Percentiles rank a stretch among this genome's conserved stretches.
These are phyloP conservation scores for Phocoena phocoena DNA, from an alignment of 2,113 vertebrate genomes.

Conservation along the genomic window DNA sequence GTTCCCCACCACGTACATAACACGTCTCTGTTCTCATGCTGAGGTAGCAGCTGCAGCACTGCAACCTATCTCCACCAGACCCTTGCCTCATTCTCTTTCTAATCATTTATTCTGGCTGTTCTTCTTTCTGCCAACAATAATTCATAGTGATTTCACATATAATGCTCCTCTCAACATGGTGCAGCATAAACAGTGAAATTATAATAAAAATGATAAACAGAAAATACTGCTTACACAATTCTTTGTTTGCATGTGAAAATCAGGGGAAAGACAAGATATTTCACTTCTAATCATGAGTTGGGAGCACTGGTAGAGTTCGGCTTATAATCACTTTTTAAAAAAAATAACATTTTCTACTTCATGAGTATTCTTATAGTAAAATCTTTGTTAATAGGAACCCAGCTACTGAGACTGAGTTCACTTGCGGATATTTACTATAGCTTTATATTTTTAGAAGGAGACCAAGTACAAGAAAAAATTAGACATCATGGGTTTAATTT, in stretches of 20 bases:
- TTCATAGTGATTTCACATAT: slow-evolving; percentile 47
- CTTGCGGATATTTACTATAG: neutral
- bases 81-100: slow-evolving; percentile 42
- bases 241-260: slow-evolving; percentile 19
- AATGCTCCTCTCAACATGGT: neutral
- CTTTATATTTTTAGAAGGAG: slow-evolving; percentile 1
- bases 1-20: neutral
- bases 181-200: slow-evolving; percentile 25
- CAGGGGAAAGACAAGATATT: slow-evolving; percentile 18
- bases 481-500: neutral
- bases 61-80: neutral
- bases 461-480: neutral
- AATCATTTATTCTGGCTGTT: slow-evolving; percentile 60
- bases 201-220: neutral
- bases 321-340: neutral
- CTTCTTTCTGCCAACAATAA: slow-evolving; percentile 57
- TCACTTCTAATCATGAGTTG: neutral
- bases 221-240: neutral
- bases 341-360: neutral
- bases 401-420: neutral
- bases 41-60: slow-evolving; percentile 58
- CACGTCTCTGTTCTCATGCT: slow-evolving; percentile 58
- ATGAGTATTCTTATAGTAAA: slow-evolving; percentile 48
- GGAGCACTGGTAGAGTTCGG: neutral
- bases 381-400: neutral